These are phyloP conservation scores for Colletes latitarsis DNA, from an alignment of 1,140 invertebrate genomes.

Conservation along the genomic window DNA sequence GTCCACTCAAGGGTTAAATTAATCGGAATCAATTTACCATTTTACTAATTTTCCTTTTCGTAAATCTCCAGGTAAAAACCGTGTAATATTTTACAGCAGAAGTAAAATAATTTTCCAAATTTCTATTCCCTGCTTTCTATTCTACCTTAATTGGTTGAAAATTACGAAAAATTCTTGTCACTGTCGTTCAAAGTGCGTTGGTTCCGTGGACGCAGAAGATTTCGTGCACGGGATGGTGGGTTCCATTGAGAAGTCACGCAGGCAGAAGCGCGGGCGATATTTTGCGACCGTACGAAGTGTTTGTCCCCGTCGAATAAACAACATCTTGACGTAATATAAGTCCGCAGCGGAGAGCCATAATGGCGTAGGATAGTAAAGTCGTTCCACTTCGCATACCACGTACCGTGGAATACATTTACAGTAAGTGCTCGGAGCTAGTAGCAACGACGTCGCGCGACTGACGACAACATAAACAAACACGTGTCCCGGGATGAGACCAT, in stretches of 20 bases:
- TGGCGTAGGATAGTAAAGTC: constrained; percentile 54
- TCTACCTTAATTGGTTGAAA: too few species aligned
- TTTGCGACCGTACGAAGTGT: constrained; percentile 2
- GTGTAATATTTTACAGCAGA: background rate
- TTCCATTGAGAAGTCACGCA: background rate
- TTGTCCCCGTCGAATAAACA: constrained; percentile 45
- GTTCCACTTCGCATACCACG: constrained; percentile 49
- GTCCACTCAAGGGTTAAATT: too few species aligned
- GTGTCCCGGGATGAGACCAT: constrained; percentile 61
- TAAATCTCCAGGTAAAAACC: too few species aligned
- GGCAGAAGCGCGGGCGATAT: background rate
- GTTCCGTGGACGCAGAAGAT: too few species aligned
- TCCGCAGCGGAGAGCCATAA: constrained; percentile 32
- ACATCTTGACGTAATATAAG: constrained; percentile 52
- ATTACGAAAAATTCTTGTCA: too few species aligned
- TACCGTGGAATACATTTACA: constrained; percentile 44
- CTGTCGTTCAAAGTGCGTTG: too few species aligned
- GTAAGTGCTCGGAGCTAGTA: constrained; percentile 53
- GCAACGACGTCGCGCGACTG: constrained; percentile 49
- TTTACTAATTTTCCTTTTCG: too few species aligned
- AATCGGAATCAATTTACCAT: too few species aligned
- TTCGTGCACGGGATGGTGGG: too few species aligned
- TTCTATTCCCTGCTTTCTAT: too few species aligned
- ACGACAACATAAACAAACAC: constrained; percentile 65
- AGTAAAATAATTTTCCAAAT: too few species aligned